Base-by-base conservation (phyloP, 2,888 invertebrate genomes). In the Eudasyphora cyanicolor region DNA sequence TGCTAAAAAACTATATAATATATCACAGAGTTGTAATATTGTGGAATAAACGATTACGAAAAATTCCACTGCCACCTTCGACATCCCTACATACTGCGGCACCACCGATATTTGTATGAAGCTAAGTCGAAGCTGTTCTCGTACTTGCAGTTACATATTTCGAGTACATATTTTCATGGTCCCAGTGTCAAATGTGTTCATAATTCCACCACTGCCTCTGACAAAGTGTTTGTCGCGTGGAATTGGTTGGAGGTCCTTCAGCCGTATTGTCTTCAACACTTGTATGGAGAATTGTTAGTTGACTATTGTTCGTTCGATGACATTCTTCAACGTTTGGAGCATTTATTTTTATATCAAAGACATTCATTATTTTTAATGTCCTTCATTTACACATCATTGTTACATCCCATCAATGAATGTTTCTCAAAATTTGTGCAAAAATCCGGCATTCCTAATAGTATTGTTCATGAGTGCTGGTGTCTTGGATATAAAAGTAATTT, bases 351-450 rank as follows among this genome's bases (percentile, higher is more conserved):
- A 42, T 76, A 75, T 32, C 67, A 51, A n/a, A n/a, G 45, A 70
- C 76, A 69, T 77, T 60, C 67, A 74, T 82, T 77, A 76, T 77
- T 69, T 69, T 60, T 74, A 74, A 82, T 74, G 74, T 51, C 27
- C 60, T 38, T 42, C 69, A 77, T 82, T 82, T 74, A 70, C 60
- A 62, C 73, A 81, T 81, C 71, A 71, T 73, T 73, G 81, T 57
- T 70, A 69, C 69, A 24, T 77, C 51, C 57, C 42, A 67, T 67
- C 67, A 42, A 45, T 62, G 27, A 14, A 57, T 57, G 57, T 62
- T 32, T 38, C 42, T 42, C 17, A 38, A 32, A 64, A 32, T 57
- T 27, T 57, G 24, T 57, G 57, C 57, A 57, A 57, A 57, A 27
- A 57, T 57, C 27, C 24, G 57, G 27, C 24, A 57, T 57, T 57